Base-by-base conservation (phyloP, 2,113 vertebrate species). In the Empidonax traillii region DNA sequence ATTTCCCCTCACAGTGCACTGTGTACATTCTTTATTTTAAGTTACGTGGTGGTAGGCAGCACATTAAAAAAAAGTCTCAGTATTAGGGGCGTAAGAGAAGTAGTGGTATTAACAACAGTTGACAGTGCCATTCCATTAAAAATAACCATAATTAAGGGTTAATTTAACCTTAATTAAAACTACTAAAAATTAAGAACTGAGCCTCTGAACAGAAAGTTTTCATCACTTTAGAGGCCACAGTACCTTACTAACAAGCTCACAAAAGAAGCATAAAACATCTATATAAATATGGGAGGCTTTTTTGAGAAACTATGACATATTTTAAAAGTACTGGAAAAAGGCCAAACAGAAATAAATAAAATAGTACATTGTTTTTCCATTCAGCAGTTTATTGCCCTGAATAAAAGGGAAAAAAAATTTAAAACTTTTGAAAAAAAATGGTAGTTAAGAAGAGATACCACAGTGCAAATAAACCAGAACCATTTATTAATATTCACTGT, bases 221-320 rank as follows among this genome's bases (percentile, higher is more conserved):
- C 30, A 74, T 49, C n/a, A 46, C 49, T 56, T 58, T 58, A 46
- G 69, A 79, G 37, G 22, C 14, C 56, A n/a, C 2, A 47, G 11
- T 31, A 12, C 14, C 31, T 66, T 83, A 81, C 9, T 90, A 83
- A 86, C 2, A 52, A 9, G 22, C n/a, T 53, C n/a, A 62, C 14
- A 66, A 84, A 56, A 56, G 24, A 47, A 56, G 20, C 14, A 59
- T 9, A 58, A 77, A 73, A 20, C 17, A 84, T 12, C 14, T 69
- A 9, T 9, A 27, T 41, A 63, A 43, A 11, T 33, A 75, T 4
- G 14, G 27, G 2, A 9, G 0, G 0, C 0, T 7, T 55, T 71
- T 67, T 27, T 58, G 43, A 80, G 9, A 28, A 92, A 76, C 1
- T 33, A 67, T 75, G 63, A 63, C 31, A 75, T 41, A 78, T 31